A percentile compares a stretch with the other conserved stretches of the same genome.
These are phyloP conservation scores for Leptoteleia sp. DNA, from an alignment of 1,140 invertebrate genomes.

Conservation along the genomic window DNA sequence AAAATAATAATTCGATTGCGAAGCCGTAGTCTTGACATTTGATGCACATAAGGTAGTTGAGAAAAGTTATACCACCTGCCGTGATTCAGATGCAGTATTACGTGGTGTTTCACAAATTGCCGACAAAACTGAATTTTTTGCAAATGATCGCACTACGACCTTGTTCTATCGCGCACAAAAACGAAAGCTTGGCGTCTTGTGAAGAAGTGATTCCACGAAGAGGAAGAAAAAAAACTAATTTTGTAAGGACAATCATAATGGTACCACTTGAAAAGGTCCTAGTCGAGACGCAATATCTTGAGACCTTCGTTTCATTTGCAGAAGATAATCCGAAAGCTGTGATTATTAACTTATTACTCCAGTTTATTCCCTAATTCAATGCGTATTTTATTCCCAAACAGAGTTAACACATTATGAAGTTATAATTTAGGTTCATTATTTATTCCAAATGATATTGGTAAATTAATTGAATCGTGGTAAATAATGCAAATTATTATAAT, in stretches of 20 bases:
- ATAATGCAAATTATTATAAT: too few species aligned
- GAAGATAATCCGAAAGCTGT: constrained; percentile 13
- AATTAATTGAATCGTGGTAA: too few species aligned
- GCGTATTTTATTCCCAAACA: neutral
- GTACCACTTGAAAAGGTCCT: constrained; percentile 21
- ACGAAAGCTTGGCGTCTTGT: constrained; percentile 19
- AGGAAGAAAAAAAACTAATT: constrained; percentile 61
- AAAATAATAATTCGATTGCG: constrained; percentile 1
- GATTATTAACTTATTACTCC: constrained; percentile 20
- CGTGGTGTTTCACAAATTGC: constrained; percentile 31
- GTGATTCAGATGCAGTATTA: constrained; percentile 37
- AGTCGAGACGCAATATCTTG: constrained; percentile 28
- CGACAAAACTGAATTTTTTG: constrained; percentile 32
- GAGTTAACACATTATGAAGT: constrained; percentile 4
- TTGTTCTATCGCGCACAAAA: constrained; percentile 40
- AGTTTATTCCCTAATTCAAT: constrained; percentile 11
- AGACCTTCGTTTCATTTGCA: constrained; percentile 28
- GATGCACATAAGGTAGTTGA: constrained; percentile 9
- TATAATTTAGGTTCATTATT: too few species aligned
- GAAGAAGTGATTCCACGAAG: constrained; percentile 36
- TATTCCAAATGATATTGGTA: too few species aligned
- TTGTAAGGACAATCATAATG: constrained; percentile 53
- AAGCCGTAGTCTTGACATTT: constrained; percentile 6
- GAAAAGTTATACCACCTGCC: constrained; percentile 18
- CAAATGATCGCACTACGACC: constrained; percentile 32